phyloP scores from a whole-genome alignment of 2,797 vertebrate species.

The Anisognathus igniventris region DNA sequence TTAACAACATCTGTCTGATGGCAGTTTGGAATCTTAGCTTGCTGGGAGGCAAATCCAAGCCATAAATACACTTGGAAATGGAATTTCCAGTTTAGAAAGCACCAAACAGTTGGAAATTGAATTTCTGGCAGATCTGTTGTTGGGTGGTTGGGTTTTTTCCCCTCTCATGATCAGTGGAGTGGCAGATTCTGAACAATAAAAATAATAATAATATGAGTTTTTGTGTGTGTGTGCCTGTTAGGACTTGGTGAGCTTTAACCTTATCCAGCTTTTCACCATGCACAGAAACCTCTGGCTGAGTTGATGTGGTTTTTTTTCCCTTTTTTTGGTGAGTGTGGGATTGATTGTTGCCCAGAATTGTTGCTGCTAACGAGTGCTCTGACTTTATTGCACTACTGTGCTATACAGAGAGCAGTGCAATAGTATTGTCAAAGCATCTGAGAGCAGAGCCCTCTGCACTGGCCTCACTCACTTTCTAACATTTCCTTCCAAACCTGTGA shows the following conservation, averaged over 20 bases:
- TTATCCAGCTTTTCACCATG: background rate
- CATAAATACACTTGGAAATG: background rate
- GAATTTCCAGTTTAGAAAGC: background rate
- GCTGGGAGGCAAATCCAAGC: background rate
- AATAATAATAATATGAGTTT: background rate
- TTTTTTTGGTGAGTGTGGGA: background rate
- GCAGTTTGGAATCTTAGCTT: background rate
- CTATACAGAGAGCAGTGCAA: slow-evolving; percentile 97
- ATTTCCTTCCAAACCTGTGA: slow-evolving; percentile 18
- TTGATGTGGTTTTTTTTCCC: background rate
- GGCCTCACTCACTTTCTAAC: background rate
- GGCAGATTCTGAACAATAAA: background rate
- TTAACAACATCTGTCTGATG: background rate
- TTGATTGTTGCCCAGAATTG: background rate
- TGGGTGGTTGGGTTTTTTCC: background rate
- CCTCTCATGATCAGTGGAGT: background rate
- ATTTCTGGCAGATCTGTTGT: background rate
- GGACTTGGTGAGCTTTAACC: background rate
- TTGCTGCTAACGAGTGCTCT: slow-evolving; percentile 90
- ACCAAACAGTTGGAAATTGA: background rate
- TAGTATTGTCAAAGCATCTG: slow-evolving; percentile 99
- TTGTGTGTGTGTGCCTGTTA: background rate
- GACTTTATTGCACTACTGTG: slow-evolving; percentile 99
- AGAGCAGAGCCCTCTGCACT: slow-evolving; percentile 73
- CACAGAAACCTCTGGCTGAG: slow-evolving; percentile 12